Conservation (phyloP, 2,113 vertebrate species). For the Hippocampus guttulatus region DNA sequence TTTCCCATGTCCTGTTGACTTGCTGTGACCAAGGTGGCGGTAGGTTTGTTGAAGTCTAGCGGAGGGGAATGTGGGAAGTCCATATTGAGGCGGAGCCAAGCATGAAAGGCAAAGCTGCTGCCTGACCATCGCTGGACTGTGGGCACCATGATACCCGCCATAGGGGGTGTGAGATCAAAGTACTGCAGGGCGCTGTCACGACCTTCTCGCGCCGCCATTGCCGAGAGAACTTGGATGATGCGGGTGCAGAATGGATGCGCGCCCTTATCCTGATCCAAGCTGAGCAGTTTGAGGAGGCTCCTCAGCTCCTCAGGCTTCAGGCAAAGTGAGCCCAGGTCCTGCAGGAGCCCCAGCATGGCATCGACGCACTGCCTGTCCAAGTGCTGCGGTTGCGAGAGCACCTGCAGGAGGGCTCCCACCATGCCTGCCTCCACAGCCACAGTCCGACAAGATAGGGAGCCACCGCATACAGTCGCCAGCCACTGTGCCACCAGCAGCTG, state of each 20-base stretch:
- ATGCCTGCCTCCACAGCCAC: slow-evolving; percentile 89
- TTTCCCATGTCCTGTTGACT: slow-evolving; percentile 62
- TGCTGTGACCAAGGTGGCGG: slow-evolving; percentile 27
- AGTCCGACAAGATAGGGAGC: slow-evolving; percentile 81
- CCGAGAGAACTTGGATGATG: slow-evolving; percentile 78
- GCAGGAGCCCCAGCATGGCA: slow-evolving; percentile 80
- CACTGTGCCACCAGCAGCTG: slow-evolving; percentile 82
- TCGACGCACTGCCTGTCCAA: slow-evolving; percentile 79
- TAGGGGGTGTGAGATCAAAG: slow-evolving; percentile 88
- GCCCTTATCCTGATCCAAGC: slow-evolving; percentile 47
- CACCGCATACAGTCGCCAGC: slow-evolving; percentile 80
- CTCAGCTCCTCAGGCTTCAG: slow-evolving; percentile 83
- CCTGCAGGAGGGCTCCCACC: slow-evolving; percentile 77
- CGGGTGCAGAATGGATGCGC: slow-evolving; percentile 69
- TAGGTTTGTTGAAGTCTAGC: slow-evolving; percentile 34
- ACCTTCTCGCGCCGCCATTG: slow-evolving; percentile 81
- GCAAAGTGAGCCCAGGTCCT: slow-evolving; percentile 83
- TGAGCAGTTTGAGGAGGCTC: slow-evolving; percentile 77
- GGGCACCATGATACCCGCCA: slow-evolving; percentile 97
- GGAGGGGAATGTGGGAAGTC: slow-evolving; percentile 41
- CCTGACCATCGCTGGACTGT: slow-evolving; percentile 90
- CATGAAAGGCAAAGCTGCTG: slow-evolving; percentile 85
- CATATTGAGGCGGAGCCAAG: slow-evolving; percentile 89
- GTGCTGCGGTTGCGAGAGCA: slow-evolving; percentile 65
- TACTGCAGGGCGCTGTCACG: slow-evolving; percentile 79